phyloP scores from a whole-genome alignment of 2,113 vertebrate genomes.

The Anseranas semipalmata region DNA sequence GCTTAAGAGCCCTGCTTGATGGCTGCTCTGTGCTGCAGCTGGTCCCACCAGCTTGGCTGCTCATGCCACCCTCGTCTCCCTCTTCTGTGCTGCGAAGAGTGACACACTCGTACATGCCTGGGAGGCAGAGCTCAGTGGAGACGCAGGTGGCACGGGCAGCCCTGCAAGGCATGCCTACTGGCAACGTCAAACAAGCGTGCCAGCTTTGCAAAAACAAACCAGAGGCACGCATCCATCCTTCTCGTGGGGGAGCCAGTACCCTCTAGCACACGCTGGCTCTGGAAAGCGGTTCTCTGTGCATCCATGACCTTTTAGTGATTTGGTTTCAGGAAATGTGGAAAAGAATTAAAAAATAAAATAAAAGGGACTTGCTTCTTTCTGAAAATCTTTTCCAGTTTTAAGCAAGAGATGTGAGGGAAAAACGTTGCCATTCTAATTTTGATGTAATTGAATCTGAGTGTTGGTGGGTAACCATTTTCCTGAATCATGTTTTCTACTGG shows the following conservation, averaged over 20 bases:
- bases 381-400: background rate
- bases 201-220: background rate
- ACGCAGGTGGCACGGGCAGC: background rate
- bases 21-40: background rate
- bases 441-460: background rate
- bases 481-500: conserved; percentile 21
- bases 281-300: background rate
- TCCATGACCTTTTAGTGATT: background rate
- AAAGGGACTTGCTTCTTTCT: background rate
- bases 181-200: background rate
- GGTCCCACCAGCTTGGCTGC: background rate
- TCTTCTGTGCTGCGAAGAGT: background rate
- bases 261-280: background rate
- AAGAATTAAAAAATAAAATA: background rate
- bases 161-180: background rate
- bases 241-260: background rate
- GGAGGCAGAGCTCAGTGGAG: background rate
- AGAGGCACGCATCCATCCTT: background rate
- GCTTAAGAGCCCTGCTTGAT: rapidly evolving
- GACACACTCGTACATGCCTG: background rate
- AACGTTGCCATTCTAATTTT: background rate
- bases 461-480: conserved; percentile 28
- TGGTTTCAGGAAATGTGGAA: background rate
- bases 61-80: background rate
- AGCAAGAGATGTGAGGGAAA: background rate